Evolutionary conservation across 2,888 invertebrate species (phyloP), one percentile per base, ranked within the genome.

Genomic region (Xestia rhomboidea): DNA sequence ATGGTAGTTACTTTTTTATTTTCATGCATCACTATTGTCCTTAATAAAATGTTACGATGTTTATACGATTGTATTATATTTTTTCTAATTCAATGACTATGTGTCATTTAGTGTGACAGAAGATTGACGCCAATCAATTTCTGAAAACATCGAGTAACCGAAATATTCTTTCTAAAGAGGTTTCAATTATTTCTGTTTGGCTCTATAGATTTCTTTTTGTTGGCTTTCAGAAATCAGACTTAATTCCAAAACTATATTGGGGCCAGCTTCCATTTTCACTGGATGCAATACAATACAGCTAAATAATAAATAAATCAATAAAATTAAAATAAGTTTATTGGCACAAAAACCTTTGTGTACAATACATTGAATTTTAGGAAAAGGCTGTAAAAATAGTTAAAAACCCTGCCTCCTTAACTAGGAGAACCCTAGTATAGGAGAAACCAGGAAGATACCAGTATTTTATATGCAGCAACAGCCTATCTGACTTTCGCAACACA

Each of bases 101-200:
- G 44, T 27, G 76, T 21, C 21, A 21, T 30, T 27, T 30, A 1
- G 24, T 75, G 15, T 68, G 81, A 60, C 81, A 73, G 69, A 49
- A 5, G 21, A 24, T 30, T 76, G 79, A 57, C 57, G 63, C 4
- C 13, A 27, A 51, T 54, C 30, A 38, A n/a, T 46, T 46, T 66
- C 27, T 34, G 27, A n/a, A 64, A 64, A 41, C 13, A 21, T n/a
- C 3, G 18, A 46, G 10, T 2, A 63, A 24, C 15, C 24, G 21
- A 49, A 51, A 38, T 15, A 18, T 44, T 62, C 8, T 18, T 30
- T 64, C 27, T 15, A 30, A 51, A 8, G 8, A 79, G 78, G 57
- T 73, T 54, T 21, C 0, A 41, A 13, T 15, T 34, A 27, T 51
- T n/a, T 21, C 24, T 67, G 62, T 21, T 11, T 18, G 34, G 1